These are phyloP conservation scores for Microcebus lehilahytsara DNA, from an alignment of 2,113 vertebrate genomes.

Conservation along the genomic window DNA sequence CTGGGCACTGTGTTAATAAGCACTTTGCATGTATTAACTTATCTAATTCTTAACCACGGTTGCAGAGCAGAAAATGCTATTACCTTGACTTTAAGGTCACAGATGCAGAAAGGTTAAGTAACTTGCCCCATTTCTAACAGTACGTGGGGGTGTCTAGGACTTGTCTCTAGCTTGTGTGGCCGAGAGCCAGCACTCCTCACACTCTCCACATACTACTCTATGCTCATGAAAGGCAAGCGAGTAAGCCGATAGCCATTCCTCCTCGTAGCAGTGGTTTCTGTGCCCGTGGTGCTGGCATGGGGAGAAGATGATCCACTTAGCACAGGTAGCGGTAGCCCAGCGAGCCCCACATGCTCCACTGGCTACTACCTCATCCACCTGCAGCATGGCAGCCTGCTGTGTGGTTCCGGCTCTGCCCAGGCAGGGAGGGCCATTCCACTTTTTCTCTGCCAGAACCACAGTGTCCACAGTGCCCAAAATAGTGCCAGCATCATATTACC, in stretches of 20 bases:
- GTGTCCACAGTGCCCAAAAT: neutral
- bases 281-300: neutral
- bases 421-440: neutral
- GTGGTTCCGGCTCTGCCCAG: neutral
- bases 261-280: neutral
- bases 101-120: neutral
- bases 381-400: neutral
- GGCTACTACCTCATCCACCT: neutral
- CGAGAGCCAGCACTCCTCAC: rapidly evolving
- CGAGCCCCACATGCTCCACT: rapidly evolving
- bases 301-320: neutral
- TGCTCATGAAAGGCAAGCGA: neutral
- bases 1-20: no score
- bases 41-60: neutral
- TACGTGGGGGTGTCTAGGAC: rapidly evolving
- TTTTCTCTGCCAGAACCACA: neutral
- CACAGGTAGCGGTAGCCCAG: neutral
- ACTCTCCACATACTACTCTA: no score
- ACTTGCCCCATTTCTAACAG: neutral
- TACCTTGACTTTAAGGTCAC: neutral
- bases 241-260: rapidly evolving
- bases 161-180: neutral
- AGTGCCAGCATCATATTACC: neutral
- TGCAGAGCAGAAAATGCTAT: neutral
- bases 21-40: no score